These are phyloP conservation scores for Tuta absoluta DNA, from an alignment of 2,888 invertebrate genomes.

Conservation along the genomic window DNA sequence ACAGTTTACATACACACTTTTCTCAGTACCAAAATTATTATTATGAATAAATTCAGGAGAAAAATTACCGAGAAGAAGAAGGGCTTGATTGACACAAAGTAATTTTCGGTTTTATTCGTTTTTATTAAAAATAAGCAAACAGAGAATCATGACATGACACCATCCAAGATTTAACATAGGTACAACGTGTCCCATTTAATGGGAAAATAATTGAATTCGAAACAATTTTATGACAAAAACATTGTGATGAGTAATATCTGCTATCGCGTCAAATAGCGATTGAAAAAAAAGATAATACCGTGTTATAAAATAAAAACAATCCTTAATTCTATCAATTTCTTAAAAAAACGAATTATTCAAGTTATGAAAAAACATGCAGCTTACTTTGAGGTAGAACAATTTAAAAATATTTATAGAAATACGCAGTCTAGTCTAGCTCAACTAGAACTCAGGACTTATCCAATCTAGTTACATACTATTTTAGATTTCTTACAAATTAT, in stretches of 20 bases:
- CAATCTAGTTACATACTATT: too few species aligned
- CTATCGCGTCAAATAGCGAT: not conserved
- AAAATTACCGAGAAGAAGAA: too few species aligned
- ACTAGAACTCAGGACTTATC: too few species aligned
- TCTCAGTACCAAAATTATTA: too few species aligned
- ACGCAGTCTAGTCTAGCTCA: not conserved
- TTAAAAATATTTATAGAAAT: not conserved
- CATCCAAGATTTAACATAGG: not conserved
- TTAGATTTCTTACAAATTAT: too few species aligned
- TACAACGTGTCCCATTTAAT: not conserved
- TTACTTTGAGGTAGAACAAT: not conserved
- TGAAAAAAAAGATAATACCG: not conserved
- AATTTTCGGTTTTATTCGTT: not conserved
- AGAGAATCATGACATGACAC: not conserved
- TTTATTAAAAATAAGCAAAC: slow-evolving; percentile 17
- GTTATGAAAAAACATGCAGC: not conserved
- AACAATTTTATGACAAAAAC: not conserved
- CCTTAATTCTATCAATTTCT: not conserved
- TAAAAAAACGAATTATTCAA: not conserved
- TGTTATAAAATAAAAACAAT: not conserved
- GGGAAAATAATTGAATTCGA: not conserved
- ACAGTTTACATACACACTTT: too few species aligned
- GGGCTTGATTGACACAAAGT: not conserved
- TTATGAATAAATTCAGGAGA: too few species aligned
- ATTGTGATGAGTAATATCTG: slow-evolving; percentile 2